Base-by-base conservation (phyloP, 2,888 invertebrate species). In the Neelides folsomi region DNA sequence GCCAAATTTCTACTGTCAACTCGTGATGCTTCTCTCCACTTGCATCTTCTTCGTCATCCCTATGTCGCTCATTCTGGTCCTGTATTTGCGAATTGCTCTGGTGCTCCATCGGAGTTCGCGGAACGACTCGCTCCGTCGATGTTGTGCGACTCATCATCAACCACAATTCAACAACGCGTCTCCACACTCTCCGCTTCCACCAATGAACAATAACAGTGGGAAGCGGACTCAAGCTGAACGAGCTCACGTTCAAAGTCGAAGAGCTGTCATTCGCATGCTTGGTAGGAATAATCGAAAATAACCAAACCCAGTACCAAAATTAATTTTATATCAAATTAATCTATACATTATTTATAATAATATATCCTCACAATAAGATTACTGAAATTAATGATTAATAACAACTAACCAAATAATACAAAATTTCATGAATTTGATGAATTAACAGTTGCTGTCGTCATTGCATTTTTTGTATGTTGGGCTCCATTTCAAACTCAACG, bases 41-140 rank as follows among this genome's bases (percentile, higher is more conserved):
- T 67, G 71, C 52, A 54, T 72, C n/a, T 71, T 74, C 56, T 74
- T 74, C 63, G 68, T 73, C 12, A 62, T 70, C 15, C 74, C 74
- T 2, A 68, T 73, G 68, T 66, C 69, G 1, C 60, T 73, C 19
- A 72, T 74, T 44, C 66, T 68, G 8, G 68, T 70, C 12, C 66
- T 74, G 7, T 74, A 74, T 59, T 62, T 68, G 12, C 54, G 65
- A 38, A 69, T 69, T 44, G 68, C 66, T 2, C 53, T 66, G 35
- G 66, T 67, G 8, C 64, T 69, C 19, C 66, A 67, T 43, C 55
- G 64, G 27, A 60, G 65, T 47, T 59, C 57, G 7, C 44, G 54
- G 8, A 62, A 58, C 46, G 59, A 58, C 7, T 64, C 62, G n/a
- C 57, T 62, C 6, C 57, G 64, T 12, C 58, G 63, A 1, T 63